Base-by-base conservation (phyloP, 2,797 vertebrate species). In the Lacerta agilis region DNA sequence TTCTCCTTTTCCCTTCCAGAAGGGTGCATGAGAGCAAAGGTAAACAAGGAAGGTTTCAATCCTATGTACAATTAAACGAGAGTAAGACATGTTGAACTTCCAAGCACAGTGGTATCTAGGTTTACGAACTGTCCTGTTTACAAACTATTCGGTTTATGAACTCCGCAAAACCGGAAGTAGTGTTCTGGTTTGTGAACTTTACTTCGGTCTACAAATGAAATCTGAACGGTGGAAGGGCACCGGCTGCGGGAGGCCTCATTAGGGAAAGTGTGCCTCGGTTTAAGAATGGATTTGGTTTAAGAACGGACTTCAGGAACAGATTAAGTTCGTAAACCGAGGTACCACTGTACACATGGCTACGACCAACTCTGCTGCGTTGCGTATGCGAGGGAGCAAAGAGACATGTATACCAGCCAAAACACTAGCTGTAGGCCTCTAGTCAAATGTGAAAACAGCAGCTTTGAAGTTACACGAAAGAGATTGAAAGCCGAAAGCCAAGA, bases 391-490 rank as follows among this genome's bases (percentile, higher is more conserved):
- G 17, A 83, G 17, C 29, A 15, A 29, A 33, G 41, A 87, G 43
- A n/a, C 4, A 41, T 33, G 55, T 82, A 67, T 73, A 76, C 61
- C 33, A 80, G 43, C 41, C 58, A 85, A 49, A 89, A 33, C 17
- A 11, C 9, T 69, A 61, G 20, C 43, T 61, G 29, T 41, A 76
- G 61, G 61, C 3, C 58, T 86, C 94, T 91, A 83, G 85, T 90
- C 78, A 90, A 87, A 89, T 87, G 84, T 92, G 13, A 0, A 77
- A 91, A 78, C 20, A 79, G 80, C 86, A 80, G 93, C 93, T 96
- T 90, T 95, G 94, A 96, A 95, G 93, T 92, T 94, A 88, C 86
- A 90, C 89, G 92, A 95, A 93, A 85, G 92, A 94, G 92, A 93
- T 78, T 92, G 92, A 91, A 96, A 94, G 90, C 91, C 86, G 85